Percentiles rank a stretch among this genome's conserved stretches.
Evolutionary conservation across 2,797 vertebrate genomes (phyloP).

Genomic region (Neomorphus geoffroyi): DNA sequence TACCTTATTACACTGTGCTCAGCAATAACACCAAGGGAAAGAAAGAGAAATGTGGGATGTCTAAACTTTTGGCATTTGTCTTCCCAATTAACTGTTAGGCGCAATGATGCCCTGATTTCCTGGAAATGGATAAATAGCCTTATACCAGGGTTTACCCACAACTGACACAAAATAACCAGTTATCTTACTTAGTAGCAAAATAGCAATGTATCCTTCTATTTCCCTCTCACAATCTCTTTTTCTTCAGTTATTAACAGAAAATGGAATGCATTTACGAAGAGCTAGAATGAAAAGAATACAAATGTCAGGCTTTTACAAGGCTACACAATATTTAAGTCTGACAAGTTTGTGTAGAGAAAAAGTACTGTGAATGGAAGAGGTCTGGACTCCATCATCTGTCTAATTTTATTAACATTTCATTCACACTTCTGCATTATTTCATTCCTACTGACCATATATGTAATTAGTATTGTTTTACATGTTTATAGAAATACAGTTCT

Average conservation of each 20-base stretch:
- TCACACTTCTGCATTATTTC: background rate
- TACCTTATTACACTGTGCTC: background rate
- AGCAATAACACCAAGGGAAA: background rate
- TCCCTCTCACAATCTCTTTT: background rate
- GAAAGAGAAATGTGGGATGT: rapidly evolving
- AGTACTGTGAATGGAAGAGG: background rate
- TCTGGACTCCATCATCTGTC: background rate
- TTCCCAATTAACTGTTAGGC: background rate
- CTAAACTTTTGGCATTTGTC: background rate
- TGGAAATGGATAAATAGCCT: background rate
- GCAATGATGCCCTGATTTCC: background rate
- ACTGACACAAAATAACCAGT: background rate
- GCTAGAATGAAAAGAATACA: background rate
- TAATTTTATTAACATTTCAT: background rate
- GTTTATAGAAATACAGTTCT: background rate
- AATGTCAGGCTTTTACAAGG: background rate
- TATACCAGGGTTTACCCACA: background rate
- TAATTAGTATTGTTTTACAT: background rate
- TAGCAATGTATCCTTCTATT: background rate
- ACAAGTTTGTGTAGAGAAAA: background rate
- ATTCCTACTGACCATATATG: background rate
- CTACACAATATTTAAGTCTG: background rate
- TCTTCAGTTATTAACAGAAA: background rate
- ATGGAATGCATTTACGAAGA: background rate
- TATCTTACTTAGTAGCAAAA: background rate